Base-by-base conservation (phyloP, 2,113 vertebrate species). In the Cyanistes caeruleus region DNA sequence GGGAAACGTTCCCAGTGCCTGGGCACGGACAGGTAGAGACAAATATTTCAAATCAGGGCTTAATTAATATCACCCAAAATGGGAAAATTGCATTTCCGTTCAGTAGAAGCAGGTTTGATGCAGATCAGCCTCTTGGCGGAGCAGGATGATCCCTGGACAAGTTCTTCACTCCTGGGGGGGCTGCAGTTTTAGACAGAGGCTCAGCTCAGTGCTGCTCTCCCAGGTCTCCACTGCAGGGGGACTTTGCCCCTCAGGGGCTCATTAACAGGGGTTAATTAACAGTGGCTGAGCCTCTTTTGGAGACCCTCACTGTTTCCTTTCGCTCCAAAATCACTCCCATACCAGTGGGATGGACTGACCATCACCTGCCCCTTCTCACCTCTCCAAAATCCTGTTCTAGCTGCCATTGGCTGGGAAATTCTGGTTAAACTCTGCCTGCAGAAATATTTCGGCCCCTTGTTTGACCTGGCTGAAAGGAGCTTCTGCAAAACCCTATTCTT, bases 21-120 rank as follows among this genome's bases (percentile, higher is more conserved):
- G 33, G 67, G 53, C 44, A 44, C 1, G 3, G 51, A 18, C 31
- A 70, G 70, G 20, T 3, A 51, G 39, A 84, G 33, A 68, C 23
- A 63, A 82, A 6, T 22, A 33, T 28, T 82, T 51, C 0, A 0
- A 51, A 70, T 4, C 31, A 30, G 37, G 35, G 24, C 19, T 89
- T 75, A 72, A 51, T 15, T 11, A 19, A 21, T 17, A 9, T 7
- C 35, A 3, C 24, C 52, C 25, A 35, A 67, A 80, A 44, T 3
- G 33, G 8, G 39, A 39, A 80, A 86, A 39, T 18, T 27, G 37
- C 30, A 49, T 31, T 49, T 72, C 62, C 20, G 37, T 22, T 88
- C 51, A 35, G 11, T 1, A 37, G 56, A 46, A 84, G 67, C 5
- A n/a, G 22, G 13, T 58, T 73, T 37, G 37, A 59, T 25, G 18